phyloP scores from a whole-genome alignment of 2,797 vertebrate species.

The Acomys russatus region DNA sequence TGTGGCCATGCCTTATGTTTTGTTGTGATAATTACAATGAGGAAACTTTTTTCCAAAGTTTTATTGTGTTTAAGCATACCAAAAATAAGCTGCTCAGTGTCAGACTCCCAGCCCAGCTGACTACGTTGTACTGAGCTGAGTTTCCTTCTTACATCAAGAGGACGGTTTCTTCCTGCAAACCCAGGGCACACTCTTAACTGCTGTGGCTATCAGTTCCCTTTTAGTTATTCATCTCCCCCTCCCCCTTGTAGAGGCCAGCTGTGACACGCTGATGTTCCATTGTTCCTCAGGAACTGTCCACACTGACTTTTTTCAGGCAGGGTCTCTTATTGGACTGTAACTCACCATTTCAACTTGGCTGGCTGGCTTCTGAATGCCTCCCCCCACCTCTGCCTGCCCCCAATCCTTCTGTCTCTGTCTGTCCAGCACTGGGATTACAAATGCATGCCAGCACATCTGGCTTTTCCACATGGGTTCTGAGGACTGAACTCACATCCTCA shows the following conservation, averaged over 20 bases:
- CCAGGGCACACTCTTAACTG: neutral
- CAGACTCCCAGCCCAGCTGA: neutral
- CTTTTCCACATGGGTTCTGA: neutral
- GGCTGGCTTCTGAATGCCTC: neutral
- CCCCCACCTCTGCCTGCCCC: no score
- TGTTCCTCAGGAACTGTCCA: neutral
- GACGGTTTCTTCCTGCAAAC: neutral
- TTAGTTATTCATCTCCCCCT: neutral
- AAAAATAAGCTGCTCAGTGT: neutral
- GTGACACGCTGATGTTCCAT: neutral
- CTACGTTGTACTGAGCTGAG: neutral
- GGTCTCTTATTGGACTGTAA: neutral
- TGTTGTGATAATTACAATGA: neutral
- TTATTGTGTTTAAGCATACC: neutral
- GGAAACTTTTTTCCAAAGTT: neutral
- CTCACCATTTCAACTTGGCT: neutral
- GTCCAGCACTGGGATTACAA: neutral
- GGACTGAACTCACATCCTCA: neutral
- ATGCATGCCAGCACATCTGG: neutral
- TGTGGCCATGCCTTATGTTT: neutral
- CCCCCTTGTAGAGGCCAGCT: neutral
- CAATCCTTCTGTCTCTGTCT: neutral
- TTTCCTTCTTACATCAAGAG: neutral
- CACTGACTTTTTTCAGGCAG: neutral
- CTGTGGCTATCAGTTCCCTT: neutral